Evolutionary conservation across 2,888 invertebrate species (phyloP), one percentile per base, ranked within the genome.

Genomic region (Xanthostigma xanthostigma): DNA sequence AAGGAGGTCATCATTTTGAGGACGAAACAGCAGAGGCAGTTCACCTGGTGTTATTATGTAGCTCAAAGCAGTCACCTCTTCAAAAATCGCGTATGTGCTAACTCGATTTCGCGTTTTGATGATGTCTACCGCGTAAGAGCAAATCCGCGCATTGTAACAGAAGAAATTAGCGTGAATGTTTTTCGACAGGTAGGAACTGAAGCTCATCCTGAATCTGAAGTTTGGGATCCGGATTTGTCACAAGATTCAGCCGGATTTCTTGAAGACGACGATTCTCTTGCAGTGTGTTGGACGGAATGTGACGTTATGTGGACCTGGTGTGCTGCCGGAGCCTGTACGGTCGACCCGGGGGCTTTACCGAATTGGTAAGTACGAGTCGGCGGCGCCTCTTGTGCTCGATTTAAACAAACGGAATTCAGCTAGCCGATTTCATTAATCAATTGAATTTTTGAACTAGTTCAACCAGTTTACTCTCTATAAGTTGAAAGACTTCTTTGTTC

Each of bases 181-280:
- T 48, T 8, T 14, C 48, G 36, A 12, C 37, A 56, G 66, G 68
- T 75, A 2, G 88, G 86, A 2, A 84, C 84, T 59, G 88, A 89
- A 66, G 88, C 83, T n/a, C 85, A 87, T 63, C 86, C 87, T 3
- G 87, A 87, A 62, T 83, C 84, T 53, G 88, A 88, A 62, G 80
- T 86, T 9, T 87, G 86, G 65, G 84, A 84, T 71, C 76, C 82
- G 5, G 87, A 79, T 56, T 71, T 72, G 9, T 73, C 73, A 39
- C 72, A 76, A 45, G 79, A 85, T 59, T 86, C 85, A 4, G 85
- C 84, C 49, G 81, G 86, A 60, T 87, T 81, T 59, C 84, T 82
- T 53, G 84, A 84, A 66, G 88, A 87, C 60, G 87, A 87, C 62
- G 80, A 80, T 58, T 76, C 78, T 58, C 76, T 78, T 53, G 81